phyloP scores from a whole-genome alignment of 2,113 vertebrate genomes.

The Hemichromis elongatus region DNA sequence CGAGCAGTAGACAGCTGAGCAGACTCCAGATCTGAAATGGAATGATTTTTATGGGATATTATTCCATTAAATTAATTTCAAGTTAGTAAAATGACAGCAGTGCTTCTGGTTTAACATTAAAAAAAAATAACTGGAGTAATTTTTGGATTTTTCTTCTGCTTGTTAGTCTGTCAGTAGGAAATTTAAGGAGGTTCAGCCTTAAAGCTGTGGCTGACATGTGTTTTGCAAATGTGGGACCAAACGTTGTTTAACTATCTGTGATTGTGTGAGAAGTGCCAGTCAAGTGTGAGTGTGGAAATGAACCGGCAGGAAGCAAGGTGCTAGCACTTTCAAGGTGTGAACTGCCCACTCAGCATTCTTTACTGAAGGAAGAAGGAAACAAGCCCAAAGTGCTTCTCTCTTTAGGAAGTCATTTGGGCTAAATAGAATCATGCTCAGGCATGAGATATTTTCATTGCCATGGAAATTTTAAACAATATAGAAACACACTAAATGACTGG shows the following conservation, averaged over 20 bases:
- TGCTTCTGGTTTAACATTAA: neutral
- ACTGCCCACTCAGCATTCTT: constrained; percentile 19
- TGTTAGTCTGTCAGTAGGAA: constrained; percentile 5
- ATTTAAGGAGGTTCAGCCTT: neutral
- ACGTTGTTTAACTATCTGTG: constrained; percentile 42
- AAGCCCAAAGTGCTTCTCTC: neutral
- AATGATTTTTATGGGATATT: neutral
- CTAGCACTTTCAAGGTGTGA: constrained; percentile 37
- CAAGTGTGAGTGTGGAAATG: constrained; percentile 44
- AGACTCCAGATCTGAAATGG: neutral
- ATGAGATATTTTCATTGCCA: neutral
- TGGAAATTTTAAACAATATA: neutral
- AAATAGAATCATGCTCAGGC: neutral
- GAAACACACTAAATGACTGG: neutral
- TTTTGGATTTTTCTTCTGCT: neutral
- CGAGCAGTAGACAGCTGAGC: neutral
- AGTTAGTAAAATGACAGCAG: neutral
- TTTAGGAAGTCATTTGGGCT: neutral
- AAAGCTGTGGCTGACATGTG: constrained; percentile 17
- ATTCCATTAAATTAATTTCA: neutral
- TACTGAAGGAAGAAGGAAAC: neutral
- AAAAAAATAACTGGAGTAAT: neutral
- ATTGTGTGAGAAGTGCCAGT: constrained; percentile 24
- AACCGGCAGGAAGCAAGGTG: constrained; percentile 45
- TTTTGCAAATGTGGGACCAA: constrained; percentile 11